Evolutionary conservation across 2,888 invertebrate genomes (phyloP).

Genomic region (Amphipoea lucens): DNA sequence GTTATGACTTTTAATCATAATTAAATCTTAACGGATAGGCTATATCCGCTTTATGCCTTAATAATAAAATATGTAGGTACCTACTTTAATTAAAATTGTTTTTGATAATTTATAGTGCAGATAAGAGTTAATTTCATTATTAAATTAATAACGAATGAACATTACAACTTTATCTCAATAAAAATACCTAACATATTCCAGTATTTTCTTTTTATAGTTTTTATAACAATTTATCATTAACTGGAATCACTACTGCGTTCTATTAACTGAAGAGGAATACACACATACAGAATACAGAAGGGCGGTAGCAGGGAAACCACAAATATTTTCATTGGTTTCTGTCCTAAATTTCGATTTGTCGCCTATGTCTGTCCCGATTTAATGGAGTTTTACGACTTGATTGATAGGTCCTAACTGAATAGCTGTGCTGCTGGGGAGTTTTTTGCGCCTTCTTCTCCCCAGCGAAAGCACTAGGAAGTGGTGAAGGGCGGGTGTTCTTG

Average conservation of each 20-base stretch:
- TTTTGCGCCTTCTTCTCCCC: no score
- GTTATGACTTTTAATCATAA: slow-evolving; percentile 1
- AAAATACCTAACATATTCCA: no score
- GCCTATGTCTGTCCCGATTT: background rate
- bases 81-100: background rate
- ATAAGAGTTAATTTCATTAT: no score
- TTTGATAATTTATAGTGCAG: no score
- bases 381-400: background rate
- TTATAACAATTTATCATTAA: background rate
- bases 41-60: background rate
- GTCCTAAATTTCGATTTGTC: background rate
- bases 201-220: background rate
- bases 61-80: background rate
- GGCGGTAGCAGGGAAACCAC: background rate
- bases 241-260: background rate
- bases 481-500: no score
- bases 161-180: background rate
- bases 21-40: background rate
- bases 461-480: no score
- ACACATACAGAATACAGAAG: no score
- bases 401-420: no score
- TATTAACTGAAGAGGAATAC: no score
- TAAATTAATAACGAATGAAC: no score
- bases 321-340: background rate
- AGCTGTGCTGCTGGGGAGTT: no score